phyloP scores from a whole-genome alignment of 2,888 invertebrate species.

The Hypomecis atomaria region DNA sequence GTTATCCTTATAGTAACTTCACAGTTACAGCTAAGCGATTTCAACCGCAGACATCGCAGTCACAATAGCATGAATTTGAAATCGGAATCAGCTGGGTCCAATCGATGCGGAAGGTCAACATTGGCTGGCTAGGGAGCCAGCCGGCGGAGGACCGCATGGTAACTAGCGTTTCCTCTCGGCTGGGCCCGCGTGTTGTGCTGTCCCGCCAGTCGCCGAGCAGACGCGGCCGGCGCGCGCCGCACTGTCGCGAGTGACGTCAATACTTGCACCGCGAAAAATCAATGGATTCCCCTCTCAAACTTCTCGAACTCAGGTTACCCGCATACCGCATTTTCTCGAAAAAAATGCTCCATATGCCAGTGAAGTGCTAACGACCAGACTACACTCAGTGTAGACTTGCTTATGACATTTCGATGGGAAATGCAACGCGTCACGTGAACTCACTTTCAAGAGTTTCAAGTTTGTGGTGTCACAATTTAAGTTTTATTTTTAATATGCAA shows the following conservation, averaged over 20 bases:
- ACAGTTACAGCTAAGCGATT: neutral
- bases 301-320: constrained; percentile 70
- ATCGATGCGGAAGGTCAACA: constrained; percentile 75
- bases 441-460: constrained; percentile 67
- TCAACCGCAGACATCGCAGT: neutral
- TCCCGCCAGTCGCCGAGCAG: constrained; percentile 73
- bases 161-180: constrained; percentile 75
- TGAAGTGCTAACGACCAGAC: constrained; percentile 68
- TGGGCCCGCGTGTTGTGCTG: constrained; percentile 44
- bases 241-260: constrained; percentile 76
- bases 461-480: constrained; percentile 77
- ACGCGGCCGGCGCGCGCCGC: constrained; percentile 81
- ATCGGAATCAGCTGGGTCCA: constrained; percentile 62
- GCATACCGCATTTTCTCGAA: constrained; percentile 82
- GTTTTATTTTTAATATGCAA: constrained; percentile 48
- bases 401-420: constrained; percentile 57
- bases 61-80: constrained; percentile 36
- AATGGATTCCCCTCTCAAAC: constrained; percentile 69
- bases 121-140: constrained; percentile 54
- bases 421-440: constrained; percentile 70
- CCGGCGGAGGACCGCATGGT: constrained; percentile 70
- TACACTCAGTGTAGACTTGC: constrained; percentile 48
- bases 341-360: constrained; percentile 80
- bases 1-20: too few species aligned
- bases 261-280: constrained; percentile 79